phyloP scores from a whole-genome alignment of 2,113 vertebrate species.

The Gadus chalcogrammus region DNA sequence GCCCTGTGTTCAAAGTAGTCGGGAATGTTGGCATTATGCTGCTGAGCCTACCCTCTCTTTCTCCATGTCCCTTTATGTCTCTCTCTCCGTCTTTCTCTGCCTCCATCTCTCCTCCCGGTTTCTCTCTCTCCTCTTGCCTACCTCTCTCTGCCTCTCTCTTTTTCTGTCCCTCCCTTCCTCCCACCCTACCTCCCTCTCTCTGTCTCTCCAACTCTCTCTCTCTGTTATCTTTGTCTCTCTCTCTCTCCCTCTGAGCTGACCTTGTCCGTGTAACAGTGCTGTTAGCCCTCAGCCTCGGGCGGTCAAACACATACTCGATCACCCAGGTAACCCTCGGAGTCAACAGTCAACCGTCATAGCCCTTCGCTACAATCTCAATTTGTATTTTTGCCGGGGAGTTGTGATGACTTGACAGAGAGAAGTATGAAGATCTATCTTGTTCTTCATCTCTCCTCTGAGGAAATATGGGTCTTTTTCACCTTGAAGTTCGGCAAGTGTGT shows the following conservation, averaged over 20 bases:
- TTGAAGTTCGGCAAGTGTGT: background rate
- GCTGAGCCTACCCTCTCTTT: slow-evolving; percentile 38
- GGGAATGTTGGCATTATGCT: slow-evolving; percentile 60
- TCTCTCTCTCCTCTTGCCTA: slow-evolving; percentile 14
- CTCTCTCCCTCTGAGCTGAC: slow-evolving; percentile 57
- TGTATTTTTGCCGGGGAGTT: slow-evolving; percentile 64
- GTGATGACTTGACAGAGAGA: slow-evolving; percentile 73
- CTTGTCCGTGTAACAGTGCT: slow-evolving; percentile 71
- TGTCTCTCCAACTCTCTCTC: too few species aligned
- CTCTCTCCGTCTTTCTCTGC: too few species aligned
- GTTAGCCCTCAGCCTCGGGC: slow-evolving; percentile 74
- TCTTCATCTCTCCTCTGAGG: slow-evolving; percentile 59
- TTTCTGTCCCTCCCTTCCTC: too few species aligned
- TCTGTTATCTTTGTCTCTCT: background rate
- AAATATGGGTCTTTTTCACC: slow-evolving; percentile 41
- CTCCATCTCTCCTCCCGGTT: slow-evolving; percentile 14
- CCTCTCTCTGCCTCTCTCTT: background rate
- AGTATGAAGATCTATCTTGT: slow-evolving; percentile 73
- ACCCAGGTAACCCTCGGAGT: slow-evolving; percentile 69
- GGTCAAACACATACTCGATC: slow-evolving; percentile 74
- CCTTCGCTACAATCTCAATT: slow-evolving; percentile 71
- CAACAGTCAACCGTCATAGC: slow-evolving; percentile 61
- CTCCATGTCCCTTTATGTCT: background rate
- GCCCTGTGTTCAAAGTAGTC: slow-evolving; percentile 49
- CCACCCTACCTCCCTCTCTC: too few species aligned